These are phyloP conservation scores for Pteria penguin DNA, from an alignment of 2,888 invertebrate genomes.

Conservation along the genomic window DNA sequence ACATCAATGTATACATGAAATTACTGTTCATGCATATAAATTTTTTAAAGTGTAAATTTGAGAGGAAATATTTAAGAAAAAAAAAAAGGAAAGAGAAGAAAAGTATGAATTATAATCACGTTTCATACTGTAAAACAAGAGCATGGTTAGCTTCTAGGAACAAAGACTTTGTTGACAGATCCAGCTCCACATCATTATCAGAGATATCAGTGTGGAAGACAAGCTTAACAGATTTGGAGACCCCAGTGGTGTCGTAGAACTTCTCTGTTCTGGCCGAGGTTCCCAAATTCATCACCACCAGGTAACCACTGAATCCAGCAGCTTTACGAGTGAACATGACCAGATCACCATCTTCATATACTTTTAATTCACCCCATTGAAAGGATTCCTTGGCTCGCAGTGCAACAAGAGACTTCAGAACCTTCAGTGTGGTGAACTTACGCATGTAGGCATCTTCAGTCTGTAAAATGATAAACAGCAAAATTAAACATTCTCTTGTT, in stretches of 20 bases:
- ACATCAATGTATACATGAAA: no score
- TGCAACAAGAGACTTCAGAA: constrained; percentile 60
- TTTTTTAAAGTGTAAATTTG: no score
- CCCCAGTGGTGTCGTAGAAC: constrained; percentile 46
- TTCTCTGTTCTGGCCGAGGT: constrained; percentile 35
- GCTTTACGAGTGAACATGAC: constrained; percentile 74
- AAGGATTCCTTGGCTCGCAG: constrained; percentile 73
- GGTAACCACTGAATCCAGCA: constrained; percentile 72
- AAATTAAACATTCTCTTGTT: no score
- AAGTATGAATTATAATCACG: no score
- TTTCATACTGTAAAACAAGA: constrained; percentile 43
- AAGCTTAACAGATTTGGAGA: constrained; percentile 53
- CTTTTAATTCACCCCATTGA: constrained; percentile 71
- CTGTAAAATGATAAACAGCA: no score
- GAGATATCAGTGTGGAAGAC: constrained; percentile 61
- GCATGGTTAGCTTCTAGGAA: constrained; percentile 38
- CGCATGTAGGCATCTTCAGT: constrained; percentile 63
- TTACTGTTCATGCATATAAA: no score
- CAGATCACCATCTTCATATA: constrained; percentile 56
- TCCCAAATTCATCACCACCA: constrained; percentile 76
- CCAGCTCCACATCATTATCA: constrained; percentile 7
- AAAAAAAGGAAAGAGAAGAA: no score
- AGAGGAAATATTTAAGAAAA: no score
- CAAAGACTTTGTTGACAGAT: constrained; percentile 24
- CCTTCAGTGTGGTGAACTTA: constrained; percentile 58